These are phyloP conservation scores for Empidonax alnorum DNA, from an alignment of 2,113 vertebrate genomes.

Conservation along the genomic window DNA sequence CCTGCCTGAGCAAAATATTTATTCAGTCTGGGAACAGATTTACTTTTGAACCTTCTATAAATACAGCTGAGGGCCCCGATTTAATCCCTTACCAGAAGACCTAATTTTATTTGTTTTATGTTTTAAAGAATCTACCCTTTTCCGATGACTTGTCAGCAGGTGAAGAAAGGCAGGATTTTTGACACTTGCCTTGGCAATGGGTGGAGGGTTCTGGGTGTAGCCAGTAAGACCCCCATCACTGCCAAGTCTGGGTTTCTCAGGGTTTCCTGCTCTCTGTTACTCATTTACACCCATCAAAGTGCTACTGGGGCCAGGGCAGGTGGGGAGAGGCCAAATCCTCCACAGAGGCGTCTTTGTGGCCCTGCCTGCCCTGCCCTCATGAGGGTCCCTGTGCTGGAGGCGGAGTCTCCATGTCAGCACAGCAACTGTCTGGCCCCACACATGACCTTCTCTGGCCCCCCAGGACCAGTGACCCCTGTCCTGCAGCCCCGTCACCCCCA, in stretches of 20 bases:
- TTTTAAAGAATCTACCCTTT: background rate
- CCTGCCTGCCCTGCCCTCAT: background rate
- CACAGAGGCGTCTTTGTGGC: background rate
- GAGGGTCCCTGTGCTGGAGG: background rate
- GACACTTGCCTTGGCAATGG: background rate
- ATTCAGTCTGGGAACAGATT: slow-evolving; percentile 59
- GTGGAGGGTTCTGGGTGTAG: background rate
- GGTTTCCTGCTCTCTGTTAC: background rate
- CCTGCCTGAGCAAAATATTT: slow-evolving; percentile 65
- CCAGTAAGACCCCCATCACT: rapidly evolving
- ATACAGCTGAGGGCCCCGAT: slow-evolving; percentile 24
- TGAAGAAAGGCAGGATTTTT: background rate
- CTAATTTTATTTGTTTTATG: slow-evolving; percentile 38
- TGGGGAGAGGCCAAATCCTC: background rate
- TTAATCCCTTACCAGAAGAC: slow-evolving; percentile 47
- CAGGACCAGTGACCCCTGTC: background rate
- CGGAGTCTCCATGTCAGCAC: background rate
- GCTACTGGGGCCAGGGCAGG: background rate
- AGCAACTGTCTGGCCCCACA: background rate
- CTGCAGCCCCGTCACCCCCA: background rate
- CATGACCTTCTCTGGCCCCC: background rate
- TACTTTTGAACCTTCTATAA: slow-evolving; percentile 66
- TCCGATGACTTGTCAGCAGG: background rate
- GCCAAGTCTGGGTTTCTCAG: background rate
- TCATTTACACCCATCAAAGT: background rate